Conservation (phyloP, 2,797 vertebrate species). For the Hyperoplus lanceolatus region DNA sequence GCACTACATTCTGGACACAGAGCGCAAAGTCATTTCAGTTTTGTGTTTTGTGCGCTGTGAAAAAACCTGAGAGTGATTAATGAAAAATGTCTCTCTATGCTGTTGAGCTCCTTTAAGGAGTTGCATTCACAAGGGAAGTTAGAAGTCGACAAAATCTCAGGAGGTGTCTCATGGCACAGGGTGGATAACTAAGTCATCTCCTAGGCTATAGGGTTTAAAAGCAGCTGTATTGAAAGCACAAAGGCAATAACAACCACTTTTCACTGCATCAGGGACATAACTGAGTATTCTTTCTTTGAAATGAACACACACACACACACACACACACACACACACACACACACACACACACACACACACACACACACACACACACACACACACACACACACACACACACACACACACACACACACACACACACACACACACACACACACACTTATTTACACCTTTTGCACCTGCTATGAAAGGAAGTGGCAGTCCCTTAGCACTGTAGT, state of each 20-base stretch:
- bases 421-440: constrained; percentile 34
- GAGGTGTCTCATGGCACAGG: constrained; percentile 62
- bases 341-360: constrained; percentile 45
- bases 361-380: constrained; percentile 45
- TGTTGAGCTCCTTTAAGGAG: constrained; percentile 26
- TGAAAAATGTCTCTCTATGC: constrained; percentile 46
- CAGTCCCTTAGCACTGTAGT: background rate
- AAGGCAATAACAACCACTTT: constrained; percentile 47
- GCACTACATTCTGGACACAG: constrained; percentile 24
- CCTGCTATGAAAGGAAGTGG: constrained; percentile 47
- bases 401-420: constrained; percentile 41
- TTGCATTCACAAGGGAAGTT: constrained; percentile 42
- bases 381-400: constrained; percentile 52
- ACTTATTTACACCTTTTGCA: constrained; percentile 67
- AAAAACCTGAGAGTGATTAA: constrained; percentile 69
- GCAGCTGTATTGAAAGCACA: constrained; percentile 50
- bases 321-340: constrained; percentile 45
- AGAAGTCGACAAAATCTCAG: constrained; percentile 56
- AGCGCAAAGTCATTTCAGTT: constrained; percentile 40
- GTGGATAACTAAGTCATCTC: constrained; percentile 60
- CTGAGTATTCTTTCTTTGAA: constrained; percentile 41
- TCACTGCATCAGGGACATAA: constrained; percentile 9
- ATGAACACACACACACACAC: constrained; percentile 27
- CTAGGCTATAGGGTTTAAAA: constrained; percentile 39
- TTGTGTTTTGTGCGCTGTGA: constrained; percentile 40